These are phyloP conservation scores for Heteronetta atricapilla DNA, from an alignment of 2,113 vertebrate genomes.

Conservation along the genomic window DNA sequence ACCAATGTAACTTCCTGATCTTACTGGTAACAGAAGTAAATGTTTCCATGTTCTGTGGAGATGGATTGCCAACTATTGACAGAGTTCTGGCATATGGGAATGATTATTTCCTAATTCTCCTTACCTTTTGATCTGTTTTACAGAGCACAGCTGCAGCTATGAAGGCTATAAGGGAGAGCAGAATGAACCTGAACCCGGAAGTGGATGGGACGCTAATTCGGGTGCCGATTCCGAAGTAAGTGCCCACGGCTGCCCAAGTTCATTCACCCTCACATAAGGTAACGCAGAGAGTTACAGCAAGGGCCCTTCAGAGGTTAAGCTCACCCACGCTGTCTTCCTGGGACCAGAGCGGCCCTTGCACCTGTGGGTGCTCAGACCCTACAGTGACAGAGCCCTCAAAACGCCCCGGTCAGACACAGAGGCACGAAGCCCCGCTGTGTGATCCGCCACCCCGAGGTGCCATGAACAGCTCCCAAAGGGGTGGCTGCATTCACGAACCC, in stretches of 20 bases:
- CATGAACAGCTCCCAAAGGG: not conserved
- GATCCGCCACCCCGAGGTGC: not conserved
- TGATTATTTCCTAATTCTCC: conserved; percentile 87
- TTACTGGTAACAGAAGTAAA: conserved; percentile 84
- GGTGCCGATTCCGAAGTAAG: conserved; percentile 95
- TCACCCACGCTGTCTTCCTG: fast-evolving
- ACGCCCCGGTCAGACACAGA: not conserved
- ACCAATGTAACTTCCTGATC: conserved; percentile 84
- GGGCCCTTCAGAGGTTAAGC: not conserved
- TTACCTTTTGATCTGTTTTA: conserved; percentile 81
- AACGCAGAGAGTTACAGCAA: fast-evolving
- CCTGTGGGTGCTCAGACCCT: not conserved
- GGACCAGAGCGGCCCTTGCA: not conserved
- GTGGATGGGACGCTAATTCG: conserved; percentile 91
- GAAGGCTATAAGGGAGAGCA: conserved; percentile 90
- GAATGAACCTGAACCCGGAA: conserved; percentile 98
- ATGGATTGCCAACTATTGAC: conserved; percentile 81
- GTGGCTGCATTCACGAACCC: not conserved
- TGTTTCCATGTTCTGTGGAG: conserved; percentile 87
- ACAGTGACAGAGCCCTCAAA: fast-evolving
- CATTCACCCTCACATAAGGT: not conserved
- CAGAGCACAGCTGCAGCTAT: conserved; percentile 89
- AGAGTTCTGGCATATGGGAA: conserved; percentile 83
- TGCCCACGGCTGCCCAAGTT: not conserved
- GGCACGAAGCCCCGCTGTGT: fast-evolving